A percentile compares a stretch with the other conserved stretches of the same genome.
Conservation (phyloP, 1,140 invertebrate genomes). For the Micrasema minimum region DNA sequence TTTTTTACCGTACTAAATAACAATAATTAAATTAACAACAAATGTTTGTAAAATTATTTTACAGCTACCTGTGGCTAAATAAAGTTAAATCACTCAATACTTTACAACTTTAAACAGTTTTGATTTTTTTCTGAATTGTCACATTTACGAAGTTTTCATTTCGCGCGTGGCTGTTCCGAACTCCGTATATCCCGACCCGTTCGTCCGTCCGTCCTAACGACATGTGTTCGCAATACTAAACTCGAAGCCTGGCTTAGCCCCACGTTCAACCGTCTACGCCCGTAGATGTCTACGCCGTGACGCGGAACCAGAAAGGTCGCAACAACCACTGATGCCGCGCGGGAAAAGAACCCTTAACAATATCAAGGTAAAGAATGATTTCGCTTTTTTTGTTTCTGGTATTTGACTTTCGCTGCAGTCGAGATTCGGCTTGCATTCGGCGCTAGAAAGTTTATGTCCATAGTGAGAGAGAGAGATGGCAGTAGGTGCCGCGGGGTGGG, state of each 20-base stretch:
- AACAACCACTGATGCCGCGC: background rate
- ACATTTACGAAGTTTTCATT: slow-evolving; percentile 12
- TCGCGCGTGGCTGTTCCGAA: background rate
- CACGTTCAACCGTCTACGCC: slow-evolving; percentile 43
- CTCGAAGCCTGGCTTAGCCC: slow-evolving; percentile 50
- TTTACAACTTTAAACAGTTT: no score
- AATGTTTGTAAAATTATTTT: no score
- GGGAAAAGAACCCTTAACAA: background rate
- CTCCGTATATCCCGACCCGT: slow-evolving; percentile 11
- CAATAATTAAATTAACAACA: no score
- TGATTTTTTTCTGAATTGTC: no score
- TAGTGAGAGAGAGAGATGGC: slow-evolving; percentile 39
- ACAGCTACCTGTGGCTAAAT: no score
- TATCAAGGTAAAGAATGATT: background rate
- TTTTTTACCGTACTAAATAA: no score
- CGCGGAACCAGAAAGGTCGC: background rate
- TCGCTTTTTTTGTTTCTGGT: background rate
- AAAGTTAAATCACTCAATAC: no score
- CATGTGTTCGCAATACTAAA: slow-evolving; percentile 53
- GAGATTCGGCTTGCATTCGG: slow-evolving; percentile 44
- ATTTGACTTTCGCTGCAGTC: slow-evolving; percentile 36
- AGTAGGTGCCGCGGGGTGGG: slow-evolving; percentile 20
- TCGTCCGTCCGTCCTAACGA: slow-evolving; percentile 46
- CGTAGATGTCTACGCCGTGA: slow-evolving; percentile 31
- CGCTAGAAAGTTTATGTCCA: slow-evolving; percentile 44